Conservation (phyloP, 2,113 vertebrate species). For the Anthoscopus minutus region DNA sequence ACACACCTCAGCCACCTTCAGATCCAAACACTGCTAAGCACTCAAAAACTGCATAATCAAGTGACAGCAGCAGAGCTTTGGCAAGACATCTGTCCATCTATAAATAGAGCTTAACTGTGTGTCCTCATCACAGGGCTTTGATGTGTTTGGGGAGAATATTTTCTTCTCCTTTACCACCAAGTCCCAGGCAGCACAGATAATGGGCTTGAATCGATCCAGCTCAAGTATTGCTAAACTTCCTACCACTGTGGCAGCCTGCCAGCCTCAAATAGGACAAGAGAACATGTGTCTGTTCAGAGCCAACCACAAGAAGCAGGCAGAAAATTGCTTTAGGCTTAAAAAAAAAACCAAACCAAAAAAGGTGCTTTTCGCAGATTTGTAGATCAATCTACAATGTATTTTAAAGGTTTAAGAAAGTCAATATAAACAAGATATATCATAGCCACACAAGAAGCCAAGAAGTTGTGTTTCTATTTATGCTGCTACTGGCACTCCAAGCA, state of each 20-base stretch:
- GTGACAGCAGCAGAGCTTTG: neutral
- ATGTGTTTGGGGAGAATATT: neutral
- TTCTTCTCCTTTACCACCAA: neutral
- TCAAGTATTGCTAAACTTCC: conserved; percentile 62
- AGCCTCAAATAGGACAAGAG: conserved; percentile 39
- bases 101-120: conserved; percentile 25
- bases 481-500: neutral
- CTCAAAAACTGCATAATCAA: neutral
- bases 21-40: neutral
- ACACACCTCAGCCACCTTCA: neutral
- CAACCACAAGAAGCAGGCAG: conserved; percentile 41
- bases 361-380: conserved; percentile 54
- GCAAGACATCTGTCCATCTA: conserved; percentile 50
- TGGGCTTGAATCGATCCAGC: conserved; percentile 49
- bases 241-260: conserved; percentile 21
- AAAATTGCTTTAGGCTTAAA: conserved; percentile 40
- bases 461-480: conserved; percentile 16
- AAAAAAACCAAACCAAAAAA: neutral
- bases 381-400: conserved; percentile 60
- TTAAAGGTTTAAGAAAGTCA: conserved; percentile 60
- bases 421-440: conserved; percentile 60
- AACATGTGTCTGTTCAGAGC: conserved; percentile 47
- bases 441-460: neutral
- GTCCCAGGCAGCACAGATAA: conserved; percentile 44
- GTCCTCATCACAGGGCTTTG: conserved; percentile 29